phyloP scores from a whole-genome alignment of 1,140 invertebrate species.

The Bombyx mori region DNA sequence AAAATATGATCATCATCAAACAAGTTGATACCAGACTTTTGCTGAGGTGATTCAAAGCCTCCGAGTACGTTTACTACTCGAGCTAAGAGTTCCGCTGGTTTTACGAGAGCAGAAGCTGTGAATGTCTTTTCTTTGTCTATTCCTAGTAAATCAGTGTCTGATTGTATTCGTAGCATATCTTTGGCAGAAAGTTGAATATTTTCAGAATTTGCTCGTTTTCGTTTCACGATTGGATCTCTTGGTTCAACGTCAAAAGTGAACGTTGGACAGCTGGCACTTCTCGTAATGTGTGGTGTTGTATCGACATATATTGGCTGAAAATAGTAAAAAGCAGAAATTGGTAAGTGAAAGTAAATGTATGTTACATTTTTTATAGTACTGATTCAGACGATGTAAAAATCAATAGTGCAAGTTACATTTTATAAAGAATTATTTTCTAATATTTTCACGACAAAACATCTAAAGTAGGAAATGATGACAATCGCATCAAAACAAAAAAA shows the following conservation, averaged over 20 bases:
- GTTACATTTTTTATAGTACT: too few relatives aligned
- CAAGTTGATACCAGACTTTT: constrained; percentile 71
- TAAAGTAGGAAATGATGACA: background rate
- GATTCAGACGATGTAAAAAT: too few relatives aligned
- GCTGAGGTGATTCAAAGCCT: constrained; percentile 71
- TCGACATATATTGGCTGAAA: constrained; percentile 72
- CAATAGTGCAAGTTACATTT: too few relatives aligned
- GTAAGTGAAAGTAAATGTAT: too few relatives aligned
- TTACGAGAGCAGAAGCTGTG: constrained; percentile 74
- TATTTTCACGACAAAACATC: too few relatives aligned
- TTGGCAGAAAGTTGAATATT: constrained; percentile 61
- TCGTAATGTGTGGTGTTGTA: constrained; percentile 38
- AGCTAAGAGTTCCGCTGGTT: constrained; percentile 80
- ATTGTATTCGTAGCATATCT: constrained; percentile 76
- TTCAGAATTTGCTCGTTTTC: constrained; percentile 76
- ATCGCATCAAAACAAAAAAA: background rate
- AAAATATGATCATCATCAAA: constrained; percentile 79
- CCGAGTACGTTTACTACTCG: constrained; percentile 82
- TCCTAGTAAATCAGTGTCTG: constrained; percentile 81
- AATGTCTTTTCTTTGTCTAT: constrained; percentile 86
- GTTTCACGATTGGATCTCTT: constrained; percentile 60
- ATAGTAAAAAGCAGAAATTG: constrained; percentile 15
- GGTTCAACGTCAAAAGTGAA: constrained; percentile 71
- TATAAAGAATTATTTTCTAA: too few relatives aligned
- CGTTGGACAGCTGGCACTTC: constrained; percentile 75